phyloP scores from a whole-genome alignment of 2,797 vertebrate genomes.

The Forpus xanthops region DNA sequence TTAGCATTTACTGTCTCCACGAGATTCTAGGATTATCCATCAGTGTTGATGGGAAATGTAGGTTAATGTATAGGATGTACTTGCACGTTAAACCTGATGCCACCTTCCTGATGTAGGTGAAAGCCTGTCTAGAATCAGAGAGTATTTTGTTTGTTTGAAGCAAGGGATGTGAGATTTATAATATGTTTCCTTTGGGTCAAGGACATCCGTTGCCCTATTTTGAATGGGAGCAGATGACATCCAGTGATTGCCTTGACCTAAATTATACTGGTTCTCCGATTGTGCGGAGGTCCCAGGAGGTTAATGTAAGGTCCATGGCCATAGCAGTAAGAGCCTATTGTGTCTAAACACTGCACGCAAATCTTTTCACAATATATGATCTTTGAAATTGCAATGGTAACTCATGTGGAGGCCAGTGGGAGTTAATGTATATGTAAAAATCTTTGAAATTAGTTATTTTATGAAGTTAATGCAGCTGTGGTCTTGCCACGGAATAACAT shows the following conservation, averaged over 20 bases:
- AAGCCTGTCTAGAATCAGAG: not conserved
- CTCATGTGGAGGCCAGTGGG: not conserved
- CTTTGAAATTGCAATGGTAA: not conserved
- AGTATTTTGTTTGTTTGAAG: not conserved
- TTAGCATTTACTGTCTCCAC: not conserved
- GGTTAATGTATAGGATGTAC: not conserved
- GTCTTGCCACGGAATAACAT: not conserved
- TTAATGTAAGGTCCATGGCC: not conserved
- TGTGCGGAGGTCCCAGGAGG: not conserved
- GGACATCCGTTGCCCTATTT: not conserved
- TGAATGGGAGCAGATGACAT: not conserved
- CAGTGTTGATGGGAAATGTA: not conserved
- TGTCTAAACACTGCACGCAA: not conserved
- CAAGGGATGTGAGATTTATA: not conserved
- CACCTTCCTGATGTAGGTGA: not conserved
- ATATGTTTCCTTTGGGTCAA: not conserved
- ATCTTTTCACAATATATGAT: not conserved
- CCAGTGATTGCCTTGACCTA: rapidly evolving
- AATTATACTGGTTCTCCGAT: not conserved
- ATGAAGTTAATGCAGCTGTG: not conserved
- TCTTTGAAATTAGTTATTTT: not conserved
- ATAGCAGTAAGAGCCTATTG: not conserved
- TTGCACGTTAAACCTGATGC: not conserved
- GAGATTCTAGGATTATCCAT: not conserved
- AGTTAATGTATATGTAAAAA: not conserved